These are phyloP conservation scores for Electrona antarctica DNA, from an alignment of 2,113 vertebrate genomes.

Conservation along the genomic window DNA sequence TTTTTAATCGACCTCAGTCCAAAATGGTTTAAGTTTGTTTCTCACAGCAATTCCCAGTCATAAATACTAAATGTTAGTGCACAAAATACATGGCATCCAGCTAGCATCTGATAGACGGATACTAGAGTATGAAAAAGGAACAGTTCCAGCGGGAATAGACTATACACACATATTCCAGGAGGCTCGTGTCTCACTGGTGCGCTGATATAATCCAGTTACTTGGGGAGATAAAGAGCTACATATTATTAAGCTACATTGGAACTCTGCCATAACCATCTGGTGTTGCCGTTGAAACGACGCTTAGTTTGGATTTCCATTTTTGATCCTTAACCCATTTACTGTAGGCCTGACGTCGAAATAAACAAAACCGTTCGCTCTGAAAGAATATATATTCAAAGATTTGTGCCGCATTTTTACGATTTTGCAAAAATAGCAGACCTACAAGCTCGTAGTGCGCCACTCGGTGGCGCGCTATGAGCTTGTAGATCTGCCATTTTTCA, in stretches of 20 bases:
- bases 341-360: no score
- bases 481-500: no score
- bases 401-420: no score
- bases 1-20: no score
- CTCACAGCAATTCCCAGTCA: conserved; percentile 19
- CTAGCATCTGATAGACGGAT: conserved; percentile 34
- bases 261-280: conserved; percentile 42
- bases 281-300: conserved; percentile 32
- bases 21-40: conserved; percentile 43
- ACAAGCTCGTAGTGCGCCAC: no score
- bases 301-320: neutral
- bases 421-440: no score
- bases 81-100: conserved; percentile 9
- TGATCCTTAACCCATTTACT: no score
- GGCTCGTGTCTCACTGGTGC: conserved; percentile 22
- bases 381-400: no score
- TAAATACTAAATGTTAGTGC: conserved; percentile 32
- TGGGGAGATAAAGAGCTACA: neutral
- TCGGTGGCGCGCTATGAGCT: no score
- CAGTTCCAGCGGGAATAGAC: conserved; percentile 28
- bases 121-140: conserved; percentile 33
- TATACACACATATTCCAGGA: conserved; percentile 34
- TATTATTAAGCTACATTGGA: conserved; percentile 4
- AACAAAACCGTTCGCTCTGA: no score
- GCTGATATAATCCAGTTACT: neutral